phyloP scores from a whole-genome alignment of 2,797 vertebrate species.

The Anomalospiza imberbis region DNA sequence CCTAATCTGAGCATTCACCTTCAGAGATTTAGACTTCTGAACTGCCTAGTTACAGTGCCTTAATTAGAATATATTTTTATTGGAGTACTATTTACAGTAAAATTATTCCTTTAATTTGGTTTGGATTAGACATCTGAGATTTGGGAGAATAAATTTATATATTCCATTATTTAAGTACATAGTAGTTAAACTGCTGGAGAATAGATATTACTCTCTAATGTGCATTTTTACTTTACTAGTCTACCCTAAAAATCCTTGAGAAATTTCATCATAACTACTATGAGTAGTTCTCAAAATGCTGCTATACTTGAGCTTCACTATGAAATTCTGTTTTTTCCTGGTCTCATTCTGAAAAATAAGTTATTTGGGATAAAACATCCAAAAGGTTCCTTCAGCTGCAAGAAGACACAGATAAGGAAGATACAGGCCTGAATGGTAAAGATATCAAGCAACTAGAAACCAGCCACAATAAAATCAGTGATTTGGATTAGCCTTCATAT shows the following conservation, averaged over 20 bases:
- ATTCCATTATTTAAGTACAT: not conserved
- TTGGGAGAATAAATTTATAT: not conserved
- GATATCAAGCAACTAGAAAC: not conserved
- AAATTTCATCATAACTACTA: not conserved
- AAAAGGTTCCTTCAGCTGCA: not conserved
- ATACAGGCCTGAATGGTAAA: not conserved
- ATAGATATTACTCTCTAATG: not conserved
- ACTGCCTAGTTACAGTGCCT: not conserved
- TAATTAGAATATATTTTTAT: constrained; percentile 36
- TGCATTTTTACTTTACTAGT: not conserved
- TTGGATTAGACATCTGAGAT: not conserved
- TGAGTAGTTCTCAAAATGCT: not conserved
- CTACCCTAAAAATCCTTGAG: not conserved
- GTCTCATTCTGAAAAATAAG: not conserved
- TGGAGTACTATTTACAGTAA: constrained; percentile 1
- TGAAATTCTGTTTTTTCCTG: not conserved
- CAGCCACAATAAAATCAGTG: not conserved
- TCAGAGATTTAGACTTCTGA: not conserved
- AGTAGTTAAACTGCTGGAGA: not conserved
- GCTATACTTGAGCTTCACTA: not conserved
- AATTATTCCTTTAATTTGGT: constrained; percentile 17
- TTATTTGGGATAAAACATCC: not conserved
- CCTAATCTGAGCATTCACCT: not conserved
- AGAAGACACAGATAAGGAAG: not conserved
- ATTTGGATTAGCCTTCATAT: not conserved